Evolutionary conservation across 2,888 invertebrate genomes (phyloP).

Genomic region (Scaptomyza flava): DNA sequence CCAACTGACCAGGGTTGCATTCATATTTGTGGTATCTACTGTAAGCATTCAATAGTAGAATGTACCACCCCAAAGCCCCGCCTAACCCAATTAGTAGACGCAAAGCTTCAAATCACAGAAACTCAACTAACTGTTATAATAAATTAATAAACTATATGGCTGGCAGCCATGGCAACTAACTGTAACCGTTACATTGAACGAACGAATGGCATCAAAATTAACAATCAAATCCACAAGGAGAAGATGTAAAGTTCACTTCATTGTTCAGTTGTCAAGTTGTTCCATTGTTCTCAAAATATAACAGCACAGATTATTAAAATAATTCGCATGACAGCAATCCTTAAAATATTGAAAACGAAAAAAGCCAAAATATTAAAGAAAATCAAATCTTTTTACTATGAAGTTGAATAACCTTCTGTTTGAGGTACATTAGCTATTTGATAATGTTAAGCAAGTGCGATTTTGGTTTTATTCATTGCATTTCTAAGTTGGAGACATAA

Average conservation of each 20-base stretch:
- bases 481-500: no score
- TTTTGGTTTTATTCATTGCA: no score
- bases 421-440: background rate
- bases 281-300: constrained; percentile 11
- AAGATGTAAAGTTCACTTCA: constrained; percentile 1
- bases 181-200: constrained; percentile 16
- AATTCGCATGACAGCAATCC: constrained; percentile 60
- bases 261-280: background rate
- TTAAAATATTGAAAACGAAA: background rate
- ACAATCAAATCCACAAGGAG: constrained; percentile 51
- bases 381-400: background rate
- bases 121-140: constrained; percentile 17
- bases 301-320: constrained; percentile 68
- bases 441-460: no score
- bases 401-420: background rate
- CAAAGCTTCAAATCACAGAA: constrained; percentile 5
- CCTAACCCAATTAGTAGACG: constrained; percentile 41
- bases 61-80: background rate
- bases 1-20: constrained; percentile 48
- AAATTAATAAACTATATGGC: constrained; percentile 39
- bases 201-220: constrained; percentile 36
- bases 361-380: background rate
- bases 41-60: constrained; percentile 26
- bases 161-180: constrained; percentile 32
- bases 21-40: constrained; percentile 39